Base-by-base conservation (phyloP, 1,140 invertebrate genomes). In the Rhopalosiphum padi region DNA sequence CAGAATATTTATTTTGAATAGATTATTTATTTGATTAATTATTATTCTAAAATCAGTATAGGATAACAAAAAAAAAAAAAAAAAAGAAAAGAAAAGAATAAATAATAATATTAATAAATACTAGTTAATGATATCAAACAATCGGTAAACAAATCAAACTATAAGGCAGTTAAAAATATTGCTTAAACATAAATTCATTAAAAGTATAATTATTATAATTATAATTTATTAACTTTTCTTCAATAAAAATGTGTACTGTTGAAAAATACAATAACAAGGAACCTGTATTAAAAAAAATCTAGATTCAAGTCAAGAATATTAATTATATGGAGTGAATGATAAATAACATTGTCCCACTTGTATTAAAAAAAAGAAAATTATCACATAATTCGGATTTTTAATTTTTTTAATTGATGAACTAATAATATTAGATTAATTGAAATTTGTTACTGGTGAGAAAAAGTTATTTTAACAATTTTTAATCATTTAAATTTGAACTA, bases 401-500 rank as follows among this genome's bases (percentile, higher is more conserved):
- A n/a, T 88, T 89, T 37, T 88, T 89, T 55, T 35, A 35, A 53
- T 37, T 25, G 0, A 35, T 37, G 22, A 51, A 88, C 18, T 37
- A 88, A 37, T 53, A 35, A 37, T 55, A 21, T 41, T 37, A 25
- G 5, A 53, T 55, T 2, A 51, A 88, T 30, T 48, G 23, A 9
- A n/a, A 8, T 55, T 89, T 89, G 15, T 90, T n/a, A 91, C 9
- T 48, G 30, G 41, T 90, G 21, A 68, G 30, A 43, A 51, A 30
- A 51, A 93, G 35, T 55, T 41, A 2, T 22, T 85, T 51, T 41
- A 93, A 86, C 91, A 93, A 21, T 41, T 55, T 55, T 93, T 86
- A 93, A 93, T 46, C 21, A 48, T 92, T 93, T 93, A 85, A 93
- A 93, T n/a, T 86, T 3, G 43, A 93, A 93, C 91, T 93, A 92